Evolutionary conservation across 2,113 vertebrate genomes (phyloP), one percentile per base, ranked within the genome.

Genomic region (Brachirus orientalis): DNA sequence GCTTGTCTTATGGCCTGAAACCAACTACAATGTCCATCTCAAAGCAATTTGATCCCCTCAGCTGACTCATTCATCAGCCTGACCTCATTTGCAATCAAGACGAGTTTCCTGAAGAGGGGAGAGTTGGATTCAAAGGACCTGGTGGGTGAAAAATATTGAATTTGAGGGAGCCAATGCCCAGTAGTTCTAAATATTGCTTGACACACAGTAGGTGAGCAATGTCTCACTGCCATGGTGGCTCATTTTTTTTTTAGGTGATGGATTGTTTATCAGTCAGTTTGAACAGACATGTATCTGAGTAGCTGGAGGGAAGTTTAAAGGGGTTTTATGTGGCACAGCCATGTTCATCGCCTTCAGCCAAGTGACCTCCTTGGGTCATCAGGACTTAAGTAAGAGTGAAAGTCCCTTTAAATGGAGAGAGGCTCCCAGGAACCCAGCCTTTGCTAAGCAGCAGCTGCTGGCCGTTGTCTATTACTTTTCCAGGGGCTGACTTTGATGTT

Each of bases 401-500:
- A 91, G 92, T 94, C 86, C 77, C 88, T 92, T 91, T 93, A 91
- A 92, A 89, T 85, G 84, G 86, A 86, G 85, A 79, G 19, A 48
- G 77, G 88, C 84, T 91, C 83, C 69, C 70, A 78, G 86, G 86
- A 87, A 85, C 82, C 72, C 52, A 67, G 82, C 77, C 83, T 78
- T 84, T 80, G 87, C 85, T 76, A 80, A 91, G 90, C 92, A 93
- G 91, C 88, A 90, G 92, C 86, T 80, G 82, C 79, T 55, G 69
- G 64, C 78, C 77, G 91, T 92, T 92, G 93, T 94, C 94, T 94
- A 95, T 96, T 95, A 96, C 93, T 96, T 95, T 95, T 95, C 94
- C 91, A 90, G 72, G 77, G 92, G 77, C 86, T 93, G 95, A 96
- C 96, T 97, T 95, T 96, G 96, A 97, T 96, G 96, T 95, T 97